Evolutionary conservation across 1,140 invertebrate species (phyloP).

Genomic region (Zaprionus ornatus): DNA sequence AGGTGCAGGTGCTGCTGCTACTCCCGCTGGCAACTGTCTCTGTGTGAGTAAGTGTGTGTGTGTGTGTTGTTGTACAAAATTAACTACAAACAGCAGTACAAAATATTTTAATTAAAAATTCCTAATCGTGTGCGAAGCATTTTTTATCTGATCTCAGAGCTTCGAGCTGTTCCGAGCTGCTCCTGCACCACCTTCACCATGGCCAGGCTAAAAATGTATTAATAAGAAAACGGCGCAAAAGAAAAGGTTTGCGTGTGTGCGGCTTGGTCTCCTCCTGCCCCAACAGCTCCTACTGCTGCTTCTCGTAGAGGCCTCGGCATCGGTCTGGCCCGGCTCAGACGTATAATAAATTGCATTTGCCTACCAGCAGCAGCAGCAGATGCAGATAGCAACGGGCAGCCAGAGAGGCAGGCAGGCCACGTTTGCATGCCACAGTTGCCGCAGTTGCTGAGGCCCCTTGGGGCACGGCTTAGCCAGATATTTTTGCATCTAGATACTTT

Average conservation of each 20-base stretch:
- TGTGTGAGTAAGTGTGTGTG: conserved; percentile 62
- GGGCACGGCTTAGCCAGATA: conserved; percentile 50
- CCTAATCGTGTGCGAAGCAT: conserved; percentile 84
- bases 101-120: conserved; percentile 84
- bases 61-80: conserved; percentile 76
- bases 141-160: conserved; percentile 81
- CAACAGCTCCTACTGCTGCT: neutral
- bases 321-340: conserved; percentile 64
- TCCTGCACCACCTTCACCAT: conserved; percentile 2
- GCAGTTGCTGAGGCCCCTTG: neutral
- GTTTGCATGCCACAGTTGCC: conserved; percentile 15
- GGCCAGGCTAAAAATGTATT: conserved; percentile 77
- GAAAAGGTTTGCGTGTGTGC: conserved; percentile 78
- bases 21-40: conserved; percentile 35
- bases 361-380: conserved; percentile 65
- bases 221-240: conserved; percentile 80
- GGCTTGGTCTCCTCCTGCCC: neutral
- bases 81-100: conserved; percentile 83
- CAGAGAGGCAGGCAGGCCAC: conserved; percentile 15
- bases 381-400: conserved; percentile 70
- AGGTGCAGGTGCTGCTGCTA: conserved; percentile 63
- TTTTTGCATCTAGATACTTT: conserved; percentile 83
- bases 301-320: neutral
- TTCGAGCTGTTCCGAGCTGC: conserved; percentile 2
- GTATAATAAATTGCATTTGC: conserved; percentile 82